Percentiles rank a stretch among this genome's conserved stretches.
Conservation (phyloP, 2,888 invertebrate genomes). For the Dynastes hyllus region DNA sequence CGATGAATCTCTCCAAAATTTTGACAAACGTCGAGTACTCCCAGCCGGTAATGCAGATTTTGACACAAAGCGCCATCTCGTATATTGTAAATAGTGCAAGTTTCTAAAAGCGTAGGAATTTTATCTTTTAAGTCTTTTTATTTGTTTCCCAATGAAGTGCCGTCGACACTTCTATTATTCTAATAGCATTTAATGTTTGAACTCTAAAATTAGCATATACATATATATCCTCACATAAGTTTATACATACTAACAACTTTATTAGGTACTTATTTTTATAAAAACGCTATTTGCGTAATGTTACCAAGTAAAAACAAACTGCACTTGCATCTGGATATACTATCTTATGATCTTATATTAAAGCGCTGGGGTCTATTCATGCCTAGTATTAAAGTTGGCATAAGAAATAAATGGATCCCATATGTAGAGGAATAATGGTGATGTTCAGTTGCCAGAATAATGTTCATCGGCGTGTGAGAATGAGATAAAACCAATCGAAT, state of each 20-base stretch:
- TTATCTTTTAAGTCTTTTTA: too few relatives aligned
- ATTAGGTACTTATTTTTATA: background rate
- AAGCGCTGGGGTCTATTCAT: slow-evolving; percentile 18
- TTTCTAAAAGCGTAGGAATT: too few relatives aligned
- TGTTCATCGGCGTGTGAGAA: slow-evolving; percentile 54
- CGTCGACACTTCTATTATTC: too few relatives aligned
- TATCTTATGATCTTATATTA: slow-evolving; percentile 13
- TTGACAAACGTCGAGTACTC: too few relatives aligned
- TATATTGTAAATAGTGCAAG: too few relatives aligned
- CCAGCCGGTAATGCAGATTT: too few relatives aligned
- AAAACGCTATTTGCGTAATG: background rate
- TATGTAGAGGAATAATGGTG: slow-evolving; percentile 40
- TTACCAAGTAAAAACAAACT: background rate
- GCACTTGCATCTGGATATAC: background rate
- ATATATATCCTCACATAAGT: background rate
- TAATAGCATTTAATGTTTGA: too few relatives aligned
- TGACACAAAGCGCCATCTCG: too few relatives aligned
- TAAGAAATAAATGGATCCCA: slow-evolving; percentile 36
- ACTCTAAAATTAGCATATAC: too few relatives aligned
- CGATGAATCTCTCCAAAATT: too few relatives aligned
- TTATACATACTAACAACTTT: background rate
- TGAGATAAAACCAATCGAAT: slow-evolving; percentile 59
- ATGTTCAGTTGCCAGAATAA: slow-evolving; percentile 48
- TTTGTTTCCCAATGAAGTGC: too few relatives aligned
- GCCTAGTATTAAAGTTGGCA: slow-evolving; percentile 38